Evolutionary conservation across 2,888 invertebrate genomes (phyloP), one percentile per base, ranked within the genome.

Genomic region (Cheilosia pagana): DNA sequence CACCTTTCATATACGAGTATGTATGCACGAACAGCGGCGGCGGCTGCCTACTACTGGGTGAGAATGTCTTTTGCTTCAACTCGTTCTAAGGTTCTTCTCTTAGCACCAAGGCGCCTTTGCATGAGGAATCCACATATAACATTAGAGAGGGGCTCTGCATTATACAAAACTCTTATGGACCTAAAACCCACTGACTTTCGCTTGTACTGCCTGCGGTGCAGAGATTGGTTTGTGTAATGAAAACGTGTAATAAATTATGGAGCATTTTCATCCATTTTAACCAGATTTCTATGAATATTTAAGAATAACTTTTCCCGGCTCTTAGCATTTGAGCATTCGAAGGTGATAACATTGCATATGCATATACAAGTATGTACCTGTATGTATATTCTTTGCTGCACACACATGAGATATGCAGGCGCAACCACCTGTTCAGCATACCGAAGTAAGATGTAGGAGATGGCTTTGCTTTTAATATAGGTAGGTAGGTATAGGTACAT

Each of bases 191-290:
- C 59, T 65, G 57, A 74, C 74, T 68, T 78, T 78, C 67, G 60
- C 67, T 74, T 72, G 68, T 79, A 63, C 63, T 68, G 63, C 72
- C 53, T 74, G 50, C 41, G 53, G 59, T 62, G 39, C 74, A 63
- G 74, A 79, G 79, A 79, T 83, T 83, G 74, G 79, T 79, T 83
- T 77, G 25, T 83, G 74, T 79, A 83, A 79, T 83, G 79, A 79
- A 83, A 79, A 83, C 83, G 63, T 83, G 74, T 74, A 79, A 79
- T 79, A 83, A 79, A 83, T 79, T 83, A 83, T 83, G 79, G 52
- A 83, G 74, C 57, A 83, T 83, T 79, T 83, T 83, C 68, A 83
- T 79, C 74, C 79, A 70, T 78, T 83, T 83, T 74, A 70, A 83
- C 79, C 72, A 82, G 78, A 74, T 78, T 82, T 72, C 72, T 72